Conservation (phyloP, 2,797 vertebrate species). For the Mus caroli region DNA sequence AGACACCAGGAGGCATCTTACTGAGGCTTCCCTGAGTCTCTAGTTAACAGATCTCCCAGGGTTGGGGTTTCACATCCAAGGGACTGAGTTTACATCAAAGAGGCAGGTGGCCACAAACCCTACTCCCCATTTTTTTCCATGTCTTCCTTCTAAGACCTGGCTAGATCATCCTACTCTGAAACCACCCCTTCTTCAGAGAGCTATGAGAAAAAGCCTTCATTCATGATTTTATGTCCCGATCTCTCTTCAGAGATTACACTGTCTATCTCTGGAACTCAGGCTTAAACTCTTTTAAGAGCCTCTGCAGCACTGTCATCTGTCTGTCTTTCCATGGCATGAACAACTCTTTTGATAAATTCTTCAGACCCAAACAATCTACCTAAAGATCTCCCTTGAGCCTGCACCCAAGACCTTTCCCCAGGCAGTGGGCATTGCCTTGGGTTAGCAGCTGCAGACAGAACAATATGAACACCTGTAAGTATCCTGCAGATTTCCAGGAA, state of each 20-base stretch:
- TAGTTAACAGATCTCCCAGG: neutral
- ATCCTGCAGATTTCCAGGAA: neutral
- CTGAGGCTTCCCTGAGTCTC: neutral
- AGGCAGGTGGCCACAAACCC: no score
- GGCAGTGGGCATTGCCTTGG: neutral
- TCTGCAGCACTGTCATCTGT: neutral
- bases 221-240: neutral
- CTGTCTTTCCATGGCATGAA: neutral
- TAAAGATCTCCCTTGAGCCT: neutral
- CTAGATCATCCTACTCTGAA: neutral
- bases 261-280: neutral
- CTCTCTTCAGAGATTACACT: neutral
- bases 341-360: neutral
- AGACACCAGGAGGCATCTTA: neutral
- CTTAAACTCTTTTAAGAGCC: neutral
- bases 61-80: no score
- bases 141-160: neutral
- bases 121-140: neutral
- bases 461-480: neutral
- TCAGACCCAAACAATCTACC: neutral
- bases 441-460: neutral
- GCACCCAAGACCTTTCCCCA: neutral
- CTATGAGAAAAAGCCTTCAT: neutral
- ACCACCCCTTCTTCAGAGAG: neutral
- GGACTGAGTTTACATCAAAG: neutral